These are phyloP conservation scores for Lasius platythorax DNA, from an alignment of 2,888 invertebrate genomes.

Conservation along the genomic window DNA sequence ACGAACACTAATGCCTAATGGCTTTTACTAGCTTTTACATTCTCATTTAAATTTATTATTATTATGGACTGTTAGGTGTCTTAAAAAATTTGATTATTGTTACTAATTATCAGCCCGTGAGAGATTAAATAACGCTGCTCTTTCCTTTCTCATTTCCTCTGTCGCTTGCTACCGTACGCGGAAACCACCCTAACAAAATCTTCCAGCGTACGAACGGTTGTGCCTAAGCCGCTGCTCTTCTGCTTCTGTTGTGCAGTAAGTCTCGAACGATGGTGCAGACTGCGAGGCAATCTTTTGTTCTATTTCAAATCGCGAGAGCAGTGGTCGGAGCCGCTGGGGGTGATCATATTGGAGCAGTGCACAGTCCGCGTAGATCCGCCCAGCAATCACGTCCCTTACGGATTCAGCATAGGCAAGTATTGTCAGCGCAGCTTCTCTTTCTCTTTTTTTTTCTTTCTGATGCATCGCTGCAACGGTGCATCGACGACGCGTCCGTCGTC, in stretches of 20 bases:
- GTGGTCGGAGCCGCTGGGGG: constrained; percentile 95
- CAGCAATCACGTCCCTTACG: constrained; percentile 91
- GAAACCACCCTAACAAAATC: not conserved
- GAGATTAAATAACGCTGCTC: not conserved
- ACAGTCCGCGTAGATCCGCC: constrained; percentile 90
- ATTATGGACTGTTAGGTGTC: not conserved
- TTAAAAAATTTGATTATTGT: not conserved
- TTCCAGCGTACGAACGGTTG: not conserved
- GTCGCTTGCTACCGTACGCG: not conserved
- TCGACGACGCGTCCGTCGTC: not conserved
- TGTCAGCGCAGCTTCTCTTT: not conserved
- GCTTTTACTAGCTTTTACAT: not conserved
- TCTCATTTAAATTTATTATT: not conserved
- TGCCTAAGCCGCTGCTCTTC: constrained; percentile 22
- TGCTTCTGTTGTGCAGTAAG: constrained; percentile 88
- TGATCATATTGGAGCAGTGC: constrained; percentile 96
- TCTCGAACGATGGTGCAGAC: constrained; percentile 95
- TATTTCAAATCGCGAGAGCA: constrained; percentile 96
- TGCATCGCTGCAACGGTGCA: not conserved
- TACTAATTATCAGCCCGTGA: not conserved
- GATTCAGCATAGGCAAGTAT: constrained; percentile 92
- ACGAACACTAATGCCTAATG: too few relatives aligned
- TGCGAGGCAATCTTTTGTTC: constrained; percentile 97
- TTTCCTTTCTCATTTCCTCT: not conserved
- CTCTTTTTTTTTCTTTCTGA: not conserved